Evolutionary conservation across 2,113 vertebrate genomes (phyloP), one percentile per base, ranked within the genome.

Genomic region (Lota lota): DNA sequence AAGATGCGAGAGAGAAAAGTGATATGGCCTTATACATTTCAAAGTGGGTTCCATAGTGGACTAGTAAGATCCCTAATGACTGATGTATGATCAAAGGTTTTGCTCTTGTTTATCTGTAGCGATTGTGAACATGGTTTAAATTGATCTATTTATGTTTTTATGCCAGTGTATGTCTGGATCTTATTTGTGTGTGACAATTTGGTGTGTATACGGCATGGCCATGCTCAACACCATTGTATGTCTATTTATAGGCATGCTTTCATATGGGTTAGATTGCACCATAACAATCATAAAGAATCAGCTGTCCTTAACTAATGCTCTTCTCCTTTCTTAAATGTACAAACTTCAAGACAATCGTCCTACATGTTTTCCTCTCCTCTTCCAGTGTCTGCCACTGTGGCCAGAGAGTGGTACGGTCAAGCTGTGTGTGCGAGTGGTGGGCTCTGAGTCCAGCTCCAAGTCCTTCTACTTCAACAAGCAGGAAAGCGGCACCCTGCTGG

Each of bases 311-410:
- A 33, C 28, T 5, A n/a, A 3, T 6, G 53, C 53, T 56, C 17
- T 56, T n/a, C 17, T 53, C 51, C 51, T 18, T 0, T 47, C 40
- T 8, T 12, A 2, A 47, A 56, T 56, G 14, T 56, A n/a, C 10
- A 56, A 56, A n/a, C 16, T 1, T 11, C 40, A 33, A 33, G 40
- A 47, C 7, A 47, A 47, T 11, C 40, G 1, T 12, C 40, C 7
- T 56, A 18, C 15, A 18, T 73, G 36, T 86, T 22, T 11, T 14
- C 40, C 40, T 47, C 40, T 47, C 40, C 28, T 80, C 68, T 74
- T 60, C 40, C 70, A 99, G 97, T 97, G 94, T 75, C 87, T 97
- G 74, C 96, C 97, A 0, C 94, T 99, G 80, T 99, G 97, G 97
- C 96, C 97, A n/a, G 94, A 98, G 84, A 92, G 84, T 68, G 67